These are phyloP conservation scores for Pseudomyrmex gracilis DNA, from an alignment of 1,140 invertebrate genomes.

Conservation along the genomic window DNA sequence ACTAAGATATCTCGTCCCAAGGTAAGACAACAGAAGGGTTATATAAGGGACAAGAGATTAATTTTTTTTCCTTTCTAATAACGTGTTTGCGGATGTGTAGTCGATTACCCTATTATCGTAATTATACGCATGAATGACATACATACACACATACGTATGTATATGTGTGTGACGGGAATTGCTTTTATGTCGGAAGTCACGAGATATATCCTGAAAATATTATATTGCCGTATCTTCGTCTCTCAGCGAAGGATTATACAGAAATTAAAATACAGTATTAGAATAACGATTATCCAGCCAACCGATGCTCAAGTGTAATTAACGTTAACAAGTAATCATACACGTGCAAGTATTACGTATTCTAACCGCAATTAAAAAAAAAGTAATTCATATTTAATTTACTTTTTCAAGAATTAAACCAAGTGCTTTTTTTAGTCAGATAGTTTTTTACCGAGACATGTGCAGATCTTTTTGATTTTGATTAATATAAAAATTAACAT, in stretches of 20 bases:
- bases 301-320: background rate
- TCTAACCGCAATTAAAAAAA: background rate
- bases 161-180: slow-evolving; percentile 28
- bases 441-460: too few relatives aligned
- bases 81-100: slow-evolving; percentile 31
- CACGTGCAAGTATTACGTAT: slow-evolving; percentile 4
- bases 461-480: too few relatives aligned
- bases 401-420: too few relatives aligned
- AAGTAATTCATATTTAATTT: background rate
- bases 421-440: too few relatives aligned
- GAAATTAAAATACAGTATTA: slow-evolving; percentile 50
- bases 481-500: too few relatives aligned
- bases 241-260: slow-evolving; percentile 26
- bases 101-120: slow-evolving; percentile 35
- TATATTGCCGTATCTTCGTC: slow-evolving; percentile 27
- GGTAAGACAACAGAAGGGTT: slow-evolving; percentile 5
- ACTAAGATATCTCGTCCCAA: slow-evolving; percentile 6
- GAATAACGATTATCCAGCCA: slow-evolving; percentile 33
- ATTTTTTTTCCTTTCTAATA: slow-evolving; percentile 49
- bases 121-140: slow-evolving; percentile 63
- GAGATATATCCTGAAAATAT: slow-evolving; percentile 23
- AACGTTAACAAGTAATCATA: slow-evolving; percentile 9
- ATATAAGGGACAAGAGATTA: slow-evolving; percentile 39
- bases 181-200: slow-evolving; percentile 48
- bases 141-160: slow-evolving; percentile 33